phyloP scores from a whole-genome alignment of 1,140 invertebrate genomes.

The Hermetia illucens region DNA sequence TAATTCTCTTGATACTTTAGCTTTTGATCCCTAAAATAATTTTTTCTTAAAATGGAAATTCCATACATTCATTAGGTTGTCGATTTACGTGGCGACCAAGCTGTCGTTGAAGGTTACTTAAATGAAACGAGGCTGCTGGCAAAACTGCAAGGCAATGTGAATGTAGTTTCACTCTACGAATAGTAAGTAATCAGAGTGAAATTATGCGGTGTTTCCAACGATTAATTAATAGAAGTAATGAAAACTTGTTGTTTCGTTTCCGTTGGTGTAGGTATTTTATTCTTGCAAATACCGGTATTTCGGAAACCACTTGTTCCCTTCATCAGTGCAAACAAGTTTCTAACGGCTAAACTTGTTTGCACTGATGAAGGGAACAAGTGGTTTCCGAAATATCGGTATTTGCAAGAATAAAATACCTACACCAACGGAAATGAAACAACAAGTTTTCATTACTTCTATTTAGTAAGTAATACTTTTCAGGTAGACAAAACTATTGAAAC shows the following conservation, averaged over 20 bases:
- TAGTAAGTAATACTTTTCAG: no score
- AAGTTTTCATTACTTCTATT: no score
- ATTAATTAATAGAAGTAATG: constrained; percentile 1
- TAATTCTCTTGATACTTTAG: no score
- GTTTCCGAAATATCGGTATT: no score
- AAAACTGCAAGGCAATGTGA: constrained; percentile 64
- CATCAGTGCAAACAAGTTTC: no score
- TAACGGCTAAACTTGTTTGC: no score
- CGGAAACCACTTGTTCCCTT: no score
- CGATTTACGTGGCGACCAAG: constrained; percentile 54
- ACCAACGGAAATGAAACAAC: no score
- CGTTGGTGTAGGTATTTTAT: constrained; percentile 1
- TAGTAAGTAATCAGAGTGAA: constrained; percentile 78
- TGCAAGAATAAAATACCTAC: no score
- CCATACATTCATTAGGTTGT: constrained; percentile 30
- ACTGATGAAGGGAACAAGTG: no score
- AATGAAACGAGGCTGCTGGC: constrained; percentile 84
- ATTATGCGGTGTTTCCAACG: constrained; percentile 9
- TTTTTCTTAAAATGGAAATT: neutral
- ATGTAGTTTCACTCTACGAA: constrained; percentile 75
- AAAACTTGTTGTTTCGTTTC: neutral
- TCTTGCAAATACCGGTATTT: neutral
- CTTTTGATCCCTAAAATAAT: no score
- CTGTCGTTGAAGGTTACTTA: constrained; percentile 61
- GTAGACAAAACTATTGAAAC: no score